Evolutionary conservation across 2,113 vertebrate species (phyloP).

Genomic region (Rhipidura dahli): DNA sequence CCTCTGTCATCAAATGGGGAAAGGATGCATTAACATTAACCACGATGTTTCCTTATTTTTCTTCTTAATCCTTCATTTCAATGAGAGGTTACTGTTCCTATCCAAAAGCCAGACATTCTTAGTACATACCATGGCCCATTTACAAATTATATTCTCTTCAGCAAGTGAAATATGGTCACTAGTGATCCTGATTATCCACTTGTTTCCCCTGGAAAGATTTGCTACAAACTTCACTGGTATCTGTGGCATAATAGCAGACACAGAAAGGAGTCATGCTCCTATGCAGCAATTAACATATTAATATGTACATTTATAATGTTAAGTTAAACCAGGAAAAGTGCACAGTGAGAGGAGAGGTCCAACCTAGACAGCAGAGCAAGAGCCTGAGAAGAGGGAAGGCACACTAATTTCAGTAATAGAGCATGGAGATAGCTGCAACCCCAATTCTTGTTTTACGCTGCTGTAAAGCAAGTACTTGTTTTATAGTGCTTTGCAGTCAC

Average conservation of each 20-base stretch:
- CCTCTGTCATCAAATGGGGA: accelerated
- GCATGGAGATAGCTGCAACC: accelerated
- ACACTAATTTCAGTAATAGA: not conserved
- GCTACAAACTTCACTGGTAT: not conserved
- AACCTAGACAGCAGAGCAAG: not conserved
- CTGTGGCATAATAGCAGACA: not conserved
- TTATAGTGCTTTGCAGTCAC: not conserved
- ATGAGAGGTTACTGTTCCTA: not conserved
- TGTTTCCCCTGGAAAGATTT: not conserved
- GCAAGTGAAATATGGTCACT: not conserved
- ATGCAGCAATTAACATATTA: not conserved
- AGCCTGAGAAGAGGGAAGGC: not conserved
- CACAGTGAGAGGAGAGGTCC: not conserved
- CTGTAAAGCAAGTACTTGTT: not conserved
- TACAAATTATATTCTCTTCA: not conserved
- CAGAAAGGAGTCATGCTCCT: not conserved
- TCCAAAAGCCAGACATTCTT: not conserved
- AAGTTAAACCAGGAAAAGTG: not conserved
- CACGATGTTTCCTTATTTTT: not conserved
- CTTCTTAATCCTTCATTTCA: not conserved
- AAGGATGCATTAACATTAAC: not conserved
- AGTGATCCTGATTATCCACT: not conserved
- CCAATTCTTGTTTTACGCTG: not conserved
- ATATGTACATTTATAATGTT: not conserved
- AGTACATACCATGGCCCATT: not conserved